Evolutionary conservation across 1,140 invertebrate genomes (phyloP).

Genomic region (Spodoptera frugiperda): DNA sequence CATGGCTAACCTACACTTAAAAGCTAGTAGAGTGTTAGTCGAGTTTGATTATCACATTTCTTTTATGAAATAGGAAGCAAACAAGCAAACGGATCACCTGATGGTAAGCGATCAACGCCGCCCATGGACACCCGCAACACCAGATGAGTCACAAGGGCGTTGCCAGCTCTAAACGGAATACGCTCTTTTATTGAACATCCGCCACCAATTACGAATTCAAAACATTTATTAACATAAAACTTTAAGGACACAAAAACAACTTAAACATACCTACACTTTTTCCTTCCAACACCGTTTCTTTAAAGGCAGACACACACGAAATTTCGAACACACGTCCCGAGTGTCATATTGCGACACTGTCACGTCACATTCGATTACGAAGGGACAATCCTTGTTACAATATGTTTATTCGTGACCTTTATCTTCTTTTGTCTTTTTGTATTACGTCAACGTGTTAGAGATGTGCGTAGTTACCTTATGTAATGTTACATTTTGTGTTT

Average conservation of each 20-base stretch:
- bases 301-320: slow-evolving; percentile 9
- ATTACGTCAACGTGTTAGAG: slow-evolving; percentile 14
- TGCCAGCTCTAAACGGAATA: no score
- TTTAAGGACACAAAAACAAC: no score
- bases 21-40: no score
- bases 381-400: slow-evolving; percentile 38
- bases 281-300: background rate
- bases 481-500: background rate
- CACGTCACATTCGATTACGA: slow-evolving; percentile 46
- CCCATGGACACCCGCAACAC: no score
- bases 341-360: slow-evolving; percentile 48
- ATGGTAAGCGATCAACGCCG: no score
- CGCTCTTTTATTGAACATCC: background rate
- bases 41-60: no score
- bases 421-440: slow-evolving; percentile 24
- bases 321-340: slow-evolving; percentile 35
- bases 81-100: no score
- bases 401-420: slow-evolving; percentile 43
- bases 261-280: background rate
- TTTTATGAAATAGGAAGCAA: no score
- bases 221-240: no score
- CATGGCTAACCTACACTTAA: no score
- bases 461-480: background rate
- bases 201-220: no score
- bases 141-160: no score